Evolutionary conservation across 92 coral and sea anemone species (phyloP).

Genomic region (Zoanthus solanderi): DNA sequence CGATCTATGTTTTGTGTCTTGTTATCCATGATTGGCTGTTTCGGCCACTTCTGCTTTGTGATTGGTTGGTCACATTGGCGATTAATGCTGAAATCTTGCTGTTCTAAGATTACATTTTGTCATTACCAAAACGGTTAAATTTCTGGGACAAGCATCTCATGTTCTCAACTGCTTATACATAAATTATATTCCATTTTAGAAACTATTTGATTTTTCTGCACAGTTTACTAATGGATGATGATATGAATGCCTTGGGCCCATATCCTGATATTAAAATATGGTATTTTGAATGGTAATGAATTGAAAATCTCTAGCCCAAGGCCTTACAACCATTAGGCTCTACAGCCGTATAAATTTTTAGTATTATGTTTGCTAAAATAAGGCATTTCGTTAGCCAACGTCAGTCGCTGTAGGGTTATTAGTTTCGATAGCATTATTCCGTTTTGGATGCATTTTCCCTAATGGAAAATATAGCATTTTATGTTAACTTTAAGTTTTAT

Average conservation of each 20-base stretch:
- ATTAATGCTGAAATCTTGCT: not conserved
- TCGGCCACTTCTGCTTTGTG: not conserved
- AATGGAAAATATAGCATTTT: too few species aligned
- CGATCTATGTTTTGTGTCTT: too few species aligned
- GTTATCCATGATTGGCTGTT: not conserved
- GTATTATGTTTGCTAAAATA: constrained; percentile 19
- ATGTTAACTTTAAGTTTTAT: too few species aligned
- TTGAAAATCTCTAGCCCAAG: constrained; percentile 14
- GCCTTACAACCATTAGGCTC: not conserved
- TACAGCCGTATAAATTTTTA: constrained; percentile 4
- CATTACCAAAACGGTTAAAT: not conserved
- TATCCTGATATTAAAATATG: not conserved
- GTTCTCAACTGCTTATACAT: not conserved
- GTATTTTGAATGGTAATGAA: not conserved
- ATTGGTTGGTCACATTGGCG: not conserved
- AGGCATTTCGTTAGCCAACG: constrained; percentile 5
- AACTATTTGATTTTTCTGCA: not conserved
- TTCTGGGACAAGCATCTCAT: not conserved
- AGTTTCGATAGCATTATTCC: too few species aligned
- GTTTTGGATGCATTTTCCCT: too few species aligned
- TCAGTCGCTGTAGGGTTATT: not conserved
- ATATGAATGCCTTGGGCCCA: too few species aligned
- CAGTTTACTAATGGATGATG: not conserved
- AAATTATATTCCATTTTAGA: not conserved
- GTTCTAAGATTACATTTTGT: not conserved